A percentile compares a stretch with the other conserved stretches of the same genome.
phyloP scores from a whole-genome alignment of 1,140 invertebrate genomes.

The Paraescarpia echinospica region DNA sequence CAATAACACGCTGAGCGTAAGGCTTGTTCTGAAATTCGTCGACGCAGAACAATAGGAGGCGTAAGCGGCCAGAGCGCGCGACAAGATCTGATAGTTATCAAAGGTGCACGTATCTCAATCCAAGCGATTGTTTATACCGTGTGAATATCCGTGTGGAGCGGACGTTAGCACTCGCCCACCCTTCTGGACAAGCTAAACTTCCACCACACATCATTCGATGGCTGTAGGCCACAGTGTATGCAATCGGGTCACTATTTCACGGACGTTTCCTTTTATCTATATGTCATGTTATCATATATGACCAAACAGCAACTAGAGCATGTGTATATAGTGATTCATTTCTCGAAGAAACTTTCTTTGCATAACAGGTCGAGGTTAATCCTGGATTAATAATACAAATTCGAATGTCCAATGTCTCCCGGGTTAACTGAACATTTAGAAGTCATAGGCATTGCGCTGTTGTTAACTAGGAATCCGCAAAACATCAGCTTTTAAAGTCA shows the following conservation, averaged over 20 bases:
- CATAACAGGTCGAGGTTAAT: neutral
- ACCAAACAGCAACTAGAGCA: neutral
- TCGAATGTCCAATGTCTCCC: too few relatives aligned
- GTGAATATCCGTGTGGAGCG: neutral
- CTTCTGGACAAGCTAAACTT: neutral
- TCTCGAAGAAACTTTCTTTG: neutral
- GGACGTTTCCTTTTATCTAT: neutral
- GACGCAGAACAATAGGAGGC: neutral
- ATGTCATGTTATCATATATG: too few relatives aligned
- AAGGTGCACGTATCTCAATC: neutral
- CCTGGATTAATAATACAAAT: neutral
- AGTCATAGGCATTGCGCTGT: too few relatives aligned
- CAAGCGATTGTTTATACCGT: neutral
- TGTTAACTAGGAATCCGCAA: too few relatives aligned
- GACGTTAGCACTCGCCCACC: neutral
- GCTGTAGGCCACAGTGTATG: neutral
- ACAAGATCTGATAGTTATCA: neutral
- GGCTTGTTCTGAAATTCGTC: neutral
- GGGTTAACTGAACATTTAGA: too few relatives aligned
- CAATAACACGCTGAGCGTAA: neutral
- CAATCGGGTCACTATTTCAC: neutral
- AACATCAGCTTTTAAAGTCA: too few relatives aligned
- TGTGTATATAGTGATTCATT: neutral
- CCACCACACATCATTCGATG: neutral
- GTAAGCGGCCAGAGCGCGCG: neutral